A percentile compares a stretch with the other conserved stretches of the same genome.
These are phyloP conservation scores for Gryon sp. DNA, from an alignment of 1,140 invertebrate species.

Conservation along the genomic window DNA sequence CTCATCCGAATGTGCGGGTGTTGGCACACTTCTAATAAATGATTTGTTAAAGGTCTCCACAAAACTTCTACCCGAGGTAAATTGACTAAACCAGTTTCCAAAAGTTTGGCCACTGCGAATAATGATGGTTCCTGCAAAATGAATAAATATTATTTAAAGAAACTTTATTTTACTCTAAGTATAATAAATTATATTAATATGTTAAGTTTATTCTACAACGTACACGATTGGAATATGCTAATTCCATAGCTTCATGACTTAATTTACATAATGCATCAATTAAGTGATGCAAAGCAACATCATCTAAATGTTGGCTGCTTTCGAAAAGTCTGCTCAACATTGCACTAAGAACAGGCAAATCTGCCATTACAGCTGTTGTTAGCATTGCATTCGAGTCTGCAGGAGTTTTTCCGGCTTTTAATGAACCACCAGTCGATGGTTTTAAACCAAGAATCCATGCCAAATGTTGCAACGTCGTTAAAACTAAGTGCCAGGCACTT, in stretches of 20 bases:
- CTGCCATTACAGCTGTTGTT: constrained; percentile 97
- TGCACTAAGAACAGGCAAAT: constrained; percentile 94
- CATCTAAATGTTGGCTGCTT: constrained; percentile 95
- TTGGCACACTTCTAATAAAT: constrained; percentile 96
- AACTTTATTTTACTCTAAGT: too few relatives aligned
- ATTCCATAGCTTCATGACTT: constrained; percentile 97
- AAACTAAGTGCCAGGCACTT: constrained; percentile 96
- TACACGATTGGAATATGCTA: constrained; percentile 95
- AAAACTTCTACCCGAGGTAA: constrained; percentile 95
- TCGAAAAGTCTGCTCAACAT: constrained; percentile 97
- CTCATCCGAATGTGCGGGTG: constrained; percentile 97
- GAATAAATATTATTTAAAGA: too few relatives aligned
- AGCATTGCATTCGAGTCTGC: constrained; percentile 94
- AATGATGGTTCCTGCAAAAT: constrained; percentile 92
- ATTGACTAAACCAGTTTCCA: constrained; percentile 98
- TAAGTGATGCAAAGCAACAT: constrained; percentile 96
- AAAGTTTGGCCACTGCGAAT: constrained; percentile 97
- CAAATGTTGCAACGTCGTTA: constrained; percentile 97
- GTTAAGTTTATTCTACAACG: too few relatives aligned
- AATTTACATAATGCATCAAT: constrained; percentile 98
- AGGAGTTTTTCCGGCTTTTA: constrained; percentile 88
- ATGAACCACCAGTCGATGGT: constrained; percentile 93
- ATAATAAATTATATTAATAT: constrained; percentile 11
- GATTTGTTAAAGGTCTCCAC: constrained; percentile 97
- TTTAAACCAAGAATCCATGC: constrained; percentile 99